These are phyloP conservation scores for Leuciscus idus DNA, from an alignment of 2,113 vertebrate species.

Conservation along the genomic window DNA sequence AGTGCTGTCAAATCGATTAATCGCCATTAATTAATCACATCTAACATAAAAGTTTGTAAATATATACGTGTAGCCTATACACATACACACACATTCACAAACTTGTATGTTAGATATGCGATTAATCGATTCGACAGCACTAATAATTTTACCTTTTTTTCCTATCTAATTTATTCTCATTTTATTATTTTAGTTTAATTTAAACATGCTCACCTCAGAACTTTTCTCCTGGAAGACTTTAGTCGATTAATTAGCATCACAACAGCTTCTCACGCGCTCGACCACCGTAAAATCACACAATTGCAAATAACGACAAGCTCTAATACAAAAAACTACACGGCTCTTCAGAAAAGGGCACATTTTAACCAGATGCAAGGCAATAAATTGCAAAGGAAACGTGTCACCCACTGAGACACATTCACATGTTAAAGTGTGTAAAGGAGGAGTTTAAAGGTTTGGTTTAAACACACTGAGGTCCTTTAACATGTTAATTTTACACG, in stretches of 20 bases:
- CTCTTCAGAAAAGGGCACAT: conserved; percentile 72
- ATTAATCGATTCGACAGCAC: too few relatives aligned
- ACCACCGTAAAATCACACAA: conserved; percentile 67
- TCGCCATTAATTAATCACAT: too few relatives aligned
- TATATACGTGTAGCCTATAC: too few relatives aligned
- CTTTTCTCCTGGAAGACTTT: conserved; percentile 58
- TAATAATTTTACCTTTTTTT: too few relatives aligned
- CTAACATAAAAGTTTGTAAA: too few relatives aligned
- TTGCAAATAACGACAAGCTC: conserved; percentile 74
- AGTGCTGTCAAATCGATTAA: too few relatives aligned
- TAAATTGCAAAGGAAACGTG: conserved; percentile 66
- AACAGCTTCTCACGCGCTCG: conserved; percentile 68
- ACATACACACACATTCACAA: too few relatives aligned
- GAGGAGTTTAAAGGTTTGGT: conserved; percentile 53
- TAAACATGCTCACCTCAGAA: background rate
- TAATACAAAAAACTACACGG: conserved; percentile 72
- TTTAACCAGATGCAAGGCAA: conserved; percentile 76
- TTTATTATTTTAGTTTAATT: too few relatives aligned
- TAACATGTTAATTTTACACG: conserved; percentile 66
- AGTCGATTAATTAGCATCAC: conserved; percentile 76
- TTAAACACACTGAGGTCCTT: conserved; percentile 53
- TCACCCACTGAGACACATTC: conserved; percentile 67
- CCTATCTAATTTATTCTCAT: too few relatives aligned
- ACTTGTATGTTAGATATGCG: too few relatives aligned
- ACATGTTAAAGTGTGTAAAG: conserved; percentile 63